phyloP scores from a whole-genome alignment of 2,888 invertebrate genomes.

The Campopleginae sp. region DNA sequence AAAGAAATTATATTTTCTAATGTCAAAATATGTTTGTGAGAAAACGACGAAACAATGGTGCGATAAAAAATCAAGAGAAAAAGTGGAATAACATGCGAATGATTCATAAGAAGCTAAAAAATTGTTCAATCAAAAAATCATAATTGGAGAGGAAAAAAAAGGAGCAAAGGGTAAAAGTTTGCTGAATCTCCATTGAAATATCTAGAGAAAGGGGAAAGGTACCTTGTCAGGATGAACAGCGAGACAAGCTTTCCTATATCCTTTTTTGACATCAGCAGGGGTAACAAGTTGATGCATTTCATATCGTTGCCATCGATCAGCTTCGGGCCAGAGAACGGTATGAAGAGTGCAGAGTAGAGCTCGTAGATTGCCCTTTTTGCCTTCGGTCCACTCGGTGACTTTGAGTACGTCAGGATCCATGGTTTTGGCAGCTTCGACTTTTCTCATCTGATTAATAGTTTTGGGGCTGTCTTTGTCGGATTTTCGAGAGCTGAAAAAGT shows the following conservation, averaged over 20 bases:
- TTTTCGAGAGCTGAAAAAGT: conserved; percentile 86
- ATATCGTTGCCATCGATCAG: conserved; percentile 95
- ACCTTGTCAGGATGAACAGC: conserved; percentile 99
- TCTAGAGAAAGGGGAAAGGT: conserved; percentile 59
- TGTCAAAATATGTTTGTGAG: too few species aligned
- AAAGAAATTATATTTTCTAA: too few species aligned
- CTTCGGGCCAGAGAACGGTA: conserved; percentile 94
- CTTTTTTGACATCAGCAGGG: conserved; percentile 97
- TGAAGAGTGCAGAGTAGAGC: conserved; percentile 97
- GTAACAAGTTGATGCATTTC: conserved; percentile 98
- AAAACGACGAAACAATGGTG: neutral
- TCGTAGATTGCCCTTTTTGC: conserved; percentile 98
- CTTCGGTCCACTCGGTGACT: conserved; percentile 94
- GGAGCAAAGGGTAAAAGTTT: neutral
- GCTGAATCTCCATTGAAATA: neutral
- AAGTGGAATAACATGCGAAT: neutral
- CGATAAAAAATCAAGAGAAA: neutral
- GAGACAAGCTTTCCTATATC: conserved; percentile 97
- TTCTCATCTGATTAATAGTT: conserved; percentile 97
- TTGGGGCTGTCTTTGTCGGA: conserved; percentile 91
- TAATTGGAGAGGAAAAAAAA: neutral
- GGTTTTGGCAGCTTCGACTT: conserved; percentile 92
- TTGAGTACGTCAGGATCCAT: conserved; percentile 97
- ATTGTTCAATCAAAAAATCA: neutral
- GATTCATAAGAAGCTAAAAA: neutral